Base-by-base conservation (phyloP, 2,797 vertebrate species). In the Pantherophis alleghaniensis region DNA sequence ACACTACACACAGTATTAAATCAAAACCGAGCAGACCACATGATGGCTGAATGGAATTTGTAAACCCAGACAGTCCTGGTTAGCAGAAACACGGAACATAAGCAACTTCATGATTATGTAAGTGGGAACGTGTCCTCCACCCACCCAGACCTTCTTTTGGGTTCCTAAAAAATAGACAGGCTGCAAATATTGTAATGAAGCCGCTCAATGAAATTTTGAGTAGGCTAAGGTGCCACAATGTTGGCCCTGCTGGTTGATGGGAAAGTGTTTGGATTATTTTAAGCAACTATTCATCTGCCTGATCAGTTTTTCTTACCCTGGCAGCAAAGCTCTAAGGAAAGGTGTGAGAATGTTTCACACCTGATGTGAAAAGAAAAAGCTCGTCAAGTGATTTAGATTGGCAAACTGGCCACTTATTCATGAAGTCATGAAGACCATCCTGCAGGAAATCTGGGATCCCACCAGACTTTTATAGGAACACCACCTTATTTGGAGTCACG, bases 151-250 rank as follows among this genome's bases (percentile, higher is more conserved):
- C 86, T 57, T 61, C 66, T 69, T 42, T 60, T 60, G 20, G 37
- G n/a, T 92, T 90, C 74, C 63, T 92, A 51, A 83, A 93, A 63
- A 83, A 86, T 51, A 57, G n/a, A 60, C 16, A 88, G 26, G 79
- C 79, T 93, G 88, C 86, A 86, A 89, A 92, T 56, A n/a, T 90
- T 90, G 57, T 86, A 32, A 56, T 87, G 83, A 37, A 90, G 56
- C 32, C n/a, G 57, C 79, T 87, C 51, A 57, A 87, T 90, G 79
- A 90, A 87, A 93, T 53, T 87, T 53, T 42, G 88, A 90, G 92
- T 87, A 87, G 92, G 92, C 32, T 90, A 79, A 90, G 59, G 74
- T 93, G 79, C 28, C 63, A 87, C 56, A 90, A 66, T 87, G 92
- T 66, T 93, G 56, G 32, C 26, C n/a, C 53, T 90, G 5, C 10